phyloP scores from a whole-genome alignment of 2,797 vertebrate genomes.

The Odontamblyopus rebecca region DNA sequence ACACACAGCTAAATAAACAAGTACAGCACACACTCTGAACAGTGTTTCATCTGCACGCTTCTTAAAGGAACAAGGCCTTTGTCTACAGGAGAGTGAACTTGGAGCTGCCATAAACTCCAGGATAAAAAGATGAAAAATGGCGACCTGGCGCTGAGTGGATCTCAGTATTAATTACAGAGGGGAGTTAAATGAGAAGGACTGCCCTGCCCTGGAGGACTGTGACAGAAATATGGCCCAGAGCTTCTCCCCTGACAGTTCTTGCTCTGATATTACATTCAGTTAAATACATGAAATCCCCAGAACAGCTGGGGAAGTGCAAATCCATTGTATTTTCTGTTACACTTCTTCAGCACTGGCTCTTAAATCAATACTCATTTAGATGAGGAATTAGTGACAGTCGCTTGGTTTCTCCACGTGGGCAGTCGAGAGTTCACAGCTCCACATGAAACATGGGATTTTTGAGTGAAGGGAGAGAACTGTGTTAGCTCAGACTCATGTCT shows the following conservation, averaged over 20 bases:
- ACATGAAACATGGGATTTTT: constrained; percentile 17
- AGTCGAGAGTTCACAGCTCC: constrained; percentile 33
- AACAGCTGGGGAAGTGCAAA: constrained; percentile 64
- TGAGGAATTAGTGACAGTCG: constrained; percentile 72
- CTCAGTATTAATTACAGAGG: constrained; percentile 71
- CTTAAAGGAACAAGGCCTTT: background rate
- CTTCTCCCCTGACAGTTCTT: constrained; percentile 57
- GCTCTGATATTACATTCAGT: constrained; percentile 71
- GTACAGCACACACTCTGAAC: background rate
- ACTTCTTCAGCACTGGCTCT: constrained; percentile 57
- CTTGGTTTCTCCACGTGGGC: constrained; percentile 48
- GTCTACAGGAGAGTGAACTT: constrained; percentile 8
- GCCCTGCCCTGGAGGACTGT: constrained; percentile 63
- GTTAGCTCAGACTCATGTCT: background rate
- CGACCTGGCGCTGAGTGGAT: constrained; percentile 56
- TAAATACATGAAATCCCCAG: constrained; percentile 74
- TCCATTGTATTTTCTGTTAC: constrained; percentile 67
- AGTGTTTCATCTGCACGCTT: background rate
- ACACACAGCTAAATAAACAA: background rate
- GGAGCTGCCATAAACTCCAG: constrained; percentile 30
- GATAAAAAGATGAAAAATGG: constrained; percentile 58
- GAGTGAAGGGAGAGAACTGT: constrained; percentile 1
- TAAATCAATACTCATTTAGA: constrained; percentile 79
- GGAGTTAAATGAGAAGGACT: constrained; percentile 65
- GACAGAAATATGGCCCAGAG: constrained; percentile 66